Percentiles rank a stretch among this genome's conserved stretches.
Conservation (phyloP, 2,888 invertebrate genomes). For the Fragum fragum region DNA sequence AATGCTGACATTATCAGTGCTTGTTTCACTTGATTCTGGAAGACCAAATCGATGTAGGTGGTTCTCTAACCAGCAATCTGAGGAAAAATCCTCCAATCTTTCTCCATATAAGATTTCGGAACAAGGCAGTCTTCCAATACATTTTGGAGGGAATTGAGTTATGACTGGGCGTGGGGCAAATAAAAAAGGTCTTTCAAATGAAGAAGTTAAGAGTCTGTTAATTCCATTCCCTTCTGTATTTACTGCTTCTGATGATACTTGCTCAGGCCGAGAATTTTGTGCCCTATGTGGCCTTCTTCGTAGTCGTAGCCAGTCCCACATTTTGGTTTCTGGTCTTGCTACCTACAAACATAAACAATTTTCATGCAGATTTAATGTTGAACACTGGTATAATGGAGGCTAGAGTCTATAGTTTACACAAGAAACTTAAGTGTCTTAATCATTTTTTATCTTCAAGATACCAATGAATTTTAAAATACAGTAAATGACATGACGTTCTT, state of each 20-base stretch:
- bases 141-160: conserved; percentile 67
- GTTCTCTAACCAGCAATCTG: conserved; percentile 77
- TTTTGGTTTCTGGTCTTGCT: background rate
- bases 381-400: too few species aligned
- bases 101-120: conserved; percentile 72
- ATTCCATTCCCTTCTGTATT: background rate
- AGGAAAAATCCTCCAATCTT: conserved; percentile 74
- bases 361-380: too few species aligned
- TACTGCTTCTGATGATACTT: too few species aligned
- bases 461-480: too few species aligned
- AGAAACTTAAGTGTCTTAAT: too few species aligned
- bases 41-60: conserved; percentile 72
- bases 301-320: conserved; percentile 40
- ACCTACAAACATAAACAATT: too few species aligned
- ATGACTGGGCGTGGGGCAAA: conserved; percentile 17
- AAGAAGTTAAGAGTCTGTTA: background rate
- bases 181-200: background rate
- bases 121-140: conserved; percentile 68
- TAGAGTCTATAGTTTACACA: too few species aligned
- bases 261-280: background rate
- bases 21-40: background rate
- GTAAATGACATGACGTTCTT: too few species aligned
- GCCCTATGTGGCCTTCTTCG: conserved; percentile 38
- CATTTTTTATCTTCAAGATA: too few species aligned
- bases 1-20: conserved; percentile 1